Evolutionary conservation across 2,888 invertebrate genomes (phyloP).

Genomic region (Erebia aethiops): DNA sequence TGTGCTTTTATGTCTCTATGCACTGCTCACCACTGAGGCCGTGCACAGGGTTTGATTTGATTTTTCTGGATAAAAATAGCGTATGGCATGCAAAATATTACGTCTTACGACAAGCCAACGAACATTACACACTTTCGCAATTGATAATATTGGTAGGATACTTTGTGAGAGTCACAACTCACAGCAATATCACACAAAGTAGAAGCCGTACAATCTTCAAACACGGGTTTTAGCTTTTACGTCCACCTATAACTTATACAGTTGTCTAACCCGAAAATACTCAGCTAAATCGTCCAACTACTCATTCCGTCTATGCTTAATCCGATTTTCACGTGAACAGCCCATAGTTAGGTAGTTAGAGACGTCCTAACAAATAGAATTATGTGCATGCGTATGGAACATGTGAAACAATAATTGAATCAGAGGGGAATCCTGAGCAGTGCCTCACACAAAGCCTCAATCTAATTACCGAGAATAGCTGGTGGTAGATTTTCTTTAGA

Average conservation of each 20-base stretch:
- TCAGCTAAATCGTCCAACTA: background rate
- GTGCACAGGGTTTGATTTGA: too few relatives aligned
- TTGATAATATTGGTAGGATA: too few relatives aligned
- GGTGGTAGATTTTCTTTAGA: conserved; percentile 29
- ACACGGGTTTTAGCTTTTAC: background rate
- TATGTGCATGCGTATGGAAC: conserved; percentile 37
- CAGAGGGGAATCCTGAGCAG: conserved; percentile 64
- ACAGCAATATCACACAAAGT: background rate
- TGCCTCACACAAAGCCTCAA: conserved; percentile 54
- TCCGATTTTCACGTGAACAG: conserved; percentile 20
- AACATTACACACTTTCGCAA: too few relatives aligned
- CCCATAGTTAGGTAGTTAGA: conserved; percentile 23
- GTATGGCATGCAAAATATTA: too few relatives aligned
- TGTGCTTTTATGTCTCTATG: too few relatives aligned
- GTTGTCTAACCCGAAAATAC: conserved; percentile 6
- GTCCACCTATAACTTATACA: background rate
- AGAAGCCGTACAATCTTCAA: background rate
- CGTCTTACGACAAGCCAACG: background rate
- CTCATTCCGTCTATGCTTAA: conserved; percentile 6
- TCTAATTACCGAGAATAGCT: conserved; percentile 56
- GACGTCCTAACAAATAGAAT: conserved; percentile 34
- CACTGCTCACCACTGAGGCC: too few relatives aligned
- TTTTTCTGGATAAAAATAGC: too few relatives aligned
- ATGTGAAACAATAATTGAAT: conserved; percentile 62
- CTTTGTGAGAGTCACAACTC: background rate